A percentile compares a stretch with the other conserved stretches of the same genome.
These are phyloP conservation scores for Ectropis grisescens DNA, from an alignment of 1,140 invertebrate species.

Conservation along the genomic window DNA sequence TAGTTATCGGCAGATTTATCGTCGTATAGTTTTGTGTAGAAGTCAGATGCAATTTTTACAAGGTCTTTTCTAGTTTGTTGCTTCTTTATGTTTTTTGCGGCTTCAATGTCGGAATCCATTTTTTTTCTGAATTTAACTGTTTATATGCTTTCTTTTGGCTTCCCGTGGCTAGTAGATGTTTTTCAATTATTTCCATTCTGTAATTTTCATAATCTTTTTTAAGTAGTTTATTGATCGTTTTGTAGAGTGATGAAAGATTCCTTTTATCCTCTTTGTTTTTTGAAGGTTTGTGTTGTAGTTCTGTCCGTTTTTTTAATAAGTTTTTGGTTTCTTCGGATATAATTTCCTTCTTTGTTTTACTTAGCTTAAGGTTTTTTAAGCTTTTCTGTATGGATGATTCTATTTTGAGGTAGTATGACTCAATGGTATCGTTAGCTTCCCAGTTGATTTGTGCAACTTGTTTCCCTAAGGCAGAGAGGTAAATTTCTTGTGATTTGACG, in stretches of 20 bases:
- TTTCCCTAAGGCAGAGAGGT: slow-evolving; percentile 3
- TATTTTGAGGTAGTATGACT: slow-evolving; percentile 11
- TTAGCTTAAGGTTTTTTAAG: neutral
- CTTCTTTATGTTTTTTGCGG: neutral
- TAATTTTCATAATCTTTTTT: slow-evolving; percentile 17
- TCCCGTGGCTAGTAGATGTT: slow-evolving; percentile 1
- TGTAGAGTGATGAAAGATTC: slow-evolving; percentile 14
- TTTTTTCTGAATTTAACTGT: slow-evolving; percentile 9
- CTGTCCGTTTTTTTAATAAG: slow-evolving; percentile 9
- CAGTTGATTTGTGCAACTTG: slow-evolving; percentile 1
- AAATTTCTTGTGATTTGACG: slow-evolving; percentile 1
- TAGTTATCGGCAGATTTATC: neutral
- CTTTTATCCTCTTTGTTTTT: slow-evolving; percentile 13
- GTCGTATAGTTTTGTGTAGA: slow-evolving; percentile 10
- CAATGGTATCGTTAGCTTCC: slow-evolving; percentile 9
- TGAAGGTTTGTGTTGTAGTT: slow-evolving; percentile 7
- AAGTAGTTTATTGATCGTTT: slow-evolving; percentile 15
- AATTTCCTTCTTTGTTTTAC: slow-evolving; percentile 5
- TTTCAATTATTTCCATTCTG: slow-evolving; percentile 12
- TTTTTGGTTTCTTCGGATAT: slow-evolving; percentile 11
- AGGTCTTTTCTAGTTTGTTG: slow-evolving; percentile 9
- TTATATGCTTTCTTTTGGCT: slow-evolving; percentile 10
- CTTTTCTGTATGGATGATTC: slow-evolving; percentile 2
- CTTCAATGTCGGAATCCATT: slow-evolving; percentile 8
- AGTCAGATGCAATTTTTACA: slow-evolving; percentile 12